Base-by-base conservation (phyloP, 1,140 invertebrate species). In the Scaptomyza montana region DNA sequence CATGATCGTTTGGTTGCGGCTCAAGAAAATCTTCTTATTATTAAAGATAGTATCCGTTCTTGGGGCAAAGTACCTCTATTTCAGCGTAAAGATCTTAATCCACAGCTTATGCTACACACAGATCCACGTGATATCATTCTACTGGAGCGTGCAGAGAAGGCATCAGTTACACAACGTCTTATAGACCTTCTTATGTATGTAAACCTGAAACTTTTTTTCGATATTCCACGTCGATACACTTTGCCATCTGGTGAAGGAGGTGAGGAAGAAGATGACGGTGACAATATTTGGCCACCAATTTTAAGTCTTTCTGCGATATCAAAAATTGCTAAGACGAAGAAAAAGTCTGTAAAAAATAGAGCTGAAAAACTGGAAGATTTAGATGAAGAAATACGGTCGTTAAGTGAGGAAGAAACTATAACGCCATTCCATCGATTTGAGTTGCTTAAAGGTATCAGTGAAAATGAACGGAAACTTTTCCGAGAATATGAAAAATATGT, bases 401-500 rank as follows among this genome's bases (percentile, higher is more conserved):
- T 73, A 55, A 78, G 72, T 12, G 80, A 78, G 13, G 77, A 86
- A 39, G 80, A 80, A 39, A 60, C 61, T 0, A 82, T 86, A 2
- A 75, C 75, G 1, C 64, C 75, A 13, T 67, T 71, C 13, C 77
- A 89, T 28, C 70, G 69, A 8, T 80, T 78, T 46, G 75, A 90
- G n/a, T 41, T 85, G 10, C 63, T 90, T 2, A 77, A 78, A 16
- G 78, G 69, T 5, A 64, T 87, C 0, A 71, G 33, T 30, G 59
- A 74, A 3, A 69, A 72, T 4, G 78, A 87, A 45, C 63, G 82
- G 4, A 47, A 66, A 3, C 59, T 81, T 0, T 90, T 90, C 13
- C 69, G 68, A 6, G 92, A 93, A 0, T 96, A 96, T 89, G 93
- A 95, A 10, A 92, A 93, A 43, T 94, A 94, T 90, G 92, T 96